These are phyloP conservation scores for Odobenus rosmarus DNA, from an alignment of 2,113 vertebrate genomes.

Conservation along the genomic window DNA sequence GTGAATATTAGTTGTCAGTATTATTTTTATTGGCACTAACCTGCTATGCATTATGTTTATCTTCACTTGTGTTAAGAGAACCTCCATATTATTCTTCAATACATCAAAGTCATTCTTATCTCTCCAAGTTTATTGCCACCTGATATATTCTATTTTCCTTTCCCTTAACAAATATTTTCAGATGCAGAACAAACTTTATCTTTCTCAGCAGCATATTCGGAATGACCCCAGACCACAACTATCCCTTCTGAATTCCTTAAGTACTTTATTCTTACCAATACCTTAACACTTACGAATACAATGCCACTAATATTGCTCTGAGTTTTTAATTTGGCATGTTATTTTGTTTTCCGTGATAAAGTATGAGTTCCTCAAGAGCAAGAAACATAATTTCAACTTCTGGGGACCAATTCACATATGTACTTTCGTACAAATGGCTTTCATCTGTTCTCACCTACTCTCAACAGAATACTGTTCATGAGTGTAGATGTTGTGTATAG, in stretches of 20 bases:
- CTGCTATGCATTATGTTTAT: background rate
- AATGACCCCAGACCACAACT: background rate
- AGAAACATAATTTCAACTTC: background rate
- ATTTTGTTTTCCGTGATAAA: conserved; percentile 16
- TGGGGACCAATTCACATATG: background rate
- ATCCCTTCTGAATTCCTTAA: background rate
- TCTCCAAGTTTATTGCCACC: background rate
- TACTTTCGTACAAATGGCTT: no score
- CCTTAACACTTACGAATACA: background rate
- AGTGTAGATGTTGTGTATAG: rapidly evolving
- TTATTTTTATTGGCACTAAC: background rate
- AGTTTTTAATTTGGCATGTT: background rate
- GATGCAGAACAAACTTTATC: background rate
- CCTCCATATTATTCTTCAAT: background rate
- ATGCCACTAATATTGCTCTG: background rate
- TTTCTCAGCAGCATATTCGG: background rate
- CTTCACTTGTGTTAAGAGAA: background rate
- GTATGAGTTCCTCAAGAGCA: background rate
- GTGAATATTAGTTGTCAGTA: background rate
- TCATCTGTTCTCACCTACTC: background rate
- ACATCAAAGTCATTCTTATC: background rate
- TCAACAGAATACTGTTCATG: background rate
- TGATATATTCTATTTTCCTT: background rate
- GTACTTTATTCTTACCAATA: background rate
- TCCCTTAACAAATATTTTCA: conserved; percentile 16